A percentile compares a stretch with the other conserved stretches of the same genome.
phyloP scores from a whole-genome alignment of 2,113 vertebrate species.

The Bubo scandiacus region DNA sequence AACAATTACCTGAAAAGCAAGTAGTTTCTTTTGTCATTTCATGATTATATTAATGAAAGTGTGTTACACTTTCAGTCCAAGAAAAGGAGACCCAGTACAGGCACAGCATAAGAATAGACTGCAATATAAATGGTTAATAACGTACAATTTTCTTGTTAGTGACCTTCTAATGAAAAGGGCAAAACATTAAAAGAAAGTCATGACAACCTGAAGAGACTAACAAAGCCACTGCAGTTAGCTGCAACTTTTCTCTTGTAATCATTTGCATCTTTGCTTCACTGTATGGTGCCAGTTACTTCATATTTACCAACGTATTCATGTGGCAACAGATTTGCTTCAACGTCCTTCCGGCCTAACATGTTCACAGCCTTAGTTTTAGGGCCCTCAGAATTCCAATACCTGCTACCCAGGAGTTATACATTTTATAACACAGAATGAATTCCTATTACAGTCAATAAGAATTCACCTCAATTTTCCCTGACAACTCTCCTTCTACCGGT shows the following conservation, averaged over 20 bases:
- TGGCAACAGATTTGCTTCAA: conserved; percentile 2
- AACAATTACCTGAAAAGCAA: background rate
- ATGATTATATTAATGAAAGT: background rate
- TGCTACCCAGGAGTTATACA: background rate
- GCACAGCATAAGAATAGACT: background rate
- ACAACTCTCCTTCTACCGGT: rapidly evolving
- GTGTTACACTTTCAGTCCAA: background rate
- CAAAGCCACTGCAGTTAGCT: background rate
- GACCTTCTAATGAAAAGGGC: background rate
- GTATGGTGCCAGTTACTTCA: background rate
- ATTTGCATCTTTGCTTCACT: background rate
- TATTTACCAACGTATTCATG: background rate
- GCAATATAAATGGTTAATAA: background rate
- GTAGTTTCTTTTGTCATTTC: background rate
- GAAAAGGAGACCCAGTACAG: background rate
- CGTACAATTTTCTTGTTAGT: background rate
- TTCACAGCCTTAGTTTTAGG: background rate
- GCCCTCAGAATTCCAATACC: background rate
- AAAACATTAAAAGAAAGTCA: background rate
- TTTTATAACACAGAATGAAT: background rate
- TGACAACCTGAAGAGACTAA: background rate
- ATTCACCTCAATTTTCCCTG: background rate
- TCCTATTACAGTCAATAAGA: background rate
- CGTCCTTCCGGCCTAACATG: rapidly evolving
- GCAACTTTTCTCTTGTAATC: background rate